Percentiles rank a stretch among this genome's conserved stretches.
Evolutionary conservation across 1,140 invertebrate genomes (phyloP).

Genomic region (Sycobia sp.): DNA sequence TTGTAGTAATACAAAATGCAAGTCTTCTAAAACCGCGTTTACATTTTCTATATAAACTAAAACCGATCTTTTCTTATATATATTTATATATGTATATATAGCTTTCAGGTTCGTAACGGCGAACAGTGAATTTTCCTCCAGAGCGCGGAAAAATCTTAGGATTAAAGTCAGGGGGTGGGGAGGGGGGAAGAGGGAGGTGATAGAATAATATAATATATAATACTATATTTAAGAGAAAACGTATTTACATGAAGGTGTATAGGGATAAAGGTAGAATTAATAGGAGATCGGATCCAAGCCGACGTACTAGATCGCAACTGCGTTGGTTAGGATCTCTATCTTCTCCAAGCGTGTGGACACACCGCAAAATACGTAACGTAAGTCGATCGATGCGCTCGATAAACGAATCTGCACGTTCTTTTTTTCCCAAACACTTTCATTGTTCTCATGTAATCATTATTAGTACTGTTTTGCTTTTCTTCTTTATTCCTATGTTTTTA

Average conservation of each 20-base stretch:
- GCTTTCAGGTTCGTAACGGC: neutral
- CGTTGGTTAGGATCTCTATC: slow-evolving; percentile 42
- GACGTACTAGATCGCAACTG: slow-evolving; percentile 60
- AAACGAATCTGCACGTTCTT: slow-evolving; percentile 27
- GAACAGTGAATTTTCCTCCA: slow-evolving; percentile 29
- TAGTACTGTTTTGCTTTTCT: neutral
- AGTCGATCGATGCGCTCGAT: slow-evolving; percentile 16
- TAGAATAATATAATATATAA: slow-evolving; percentile 23
- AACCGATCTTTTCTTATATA: too few relatives aligned
- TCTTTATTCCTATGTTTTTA: neutral
- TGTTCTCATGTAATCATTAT: neutral
- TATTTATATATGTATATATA: too few relatives aligned
- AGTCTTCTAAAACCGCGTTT: too few relatives aligned
- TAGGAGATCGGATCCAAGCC: slow-evolving; percentile 44
- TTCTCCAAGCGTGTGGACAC: slow-evolving; percentile 48
- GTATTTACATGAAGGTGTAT: slow-evolving; percentile 34
- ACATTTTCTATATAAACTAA: too few relatives aligned
- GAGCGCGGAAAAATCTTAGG: slow-evolving; percentile 1
- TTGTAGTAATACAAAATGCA: too few relatives aligned
- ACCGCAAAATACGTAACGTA: slow-evolving; percentile 39
- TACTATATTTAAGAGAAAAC: slow-evolving; percentile 29
- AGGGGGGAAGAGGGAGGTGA: too few relatives aligned
- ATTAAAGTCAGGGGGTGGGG: neutral
- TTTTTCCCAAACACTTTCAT: neutral
- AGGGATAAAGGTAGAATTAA: slow-evolving; percentile 16